These are phyloP conservation scores for Tor tambroides DNA, from an alignment of 2,113 vertebrate genomes.

Conservation along the genomic window DNA sequence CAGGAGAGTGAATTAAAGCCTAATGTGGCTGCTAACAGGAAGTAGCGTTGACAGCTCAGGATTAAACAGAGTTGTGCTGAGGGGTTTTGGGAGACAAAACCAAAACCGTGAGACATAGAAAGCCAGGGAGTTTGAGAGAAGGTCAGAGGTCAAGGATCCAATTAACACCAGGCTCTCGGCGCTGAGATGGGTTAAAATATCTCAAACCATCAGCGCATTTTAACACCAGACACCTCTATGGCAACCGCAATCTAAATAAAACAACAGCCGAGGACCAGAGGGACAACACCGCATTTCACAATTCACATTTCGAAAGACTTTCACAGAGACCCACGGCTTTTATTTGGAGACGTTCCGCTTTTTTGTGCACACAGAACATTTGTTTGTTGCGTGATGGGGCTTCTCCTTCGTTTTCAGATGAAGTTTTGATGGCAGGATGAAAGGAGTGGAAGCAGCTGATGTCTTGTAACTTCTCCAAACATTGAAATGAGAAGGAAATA, in stretches of 20 bases:
- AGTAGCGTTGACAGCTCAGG: constrained; percentile 47
- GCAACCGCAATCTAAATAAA: constrained; percentile 54
- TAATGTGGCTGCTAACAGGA: constrained; percentile 45
- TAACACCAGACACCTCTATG: constrained; percentile 45
- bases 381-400: constrained; percentile 14
- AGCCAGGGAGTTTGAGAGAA: constrained; percentile 18
- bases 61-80: constrained; percentile 8
- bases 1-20: constrained; percentile 41
- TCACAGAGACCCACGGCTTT: constrained; percentile 41
- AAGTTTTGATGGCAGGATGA: constrained; percentile 18
- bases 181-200: constrained; percentile 23
- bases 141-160: constrained; percentile 32
- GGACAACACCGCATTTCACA: constrained; percentile 45
- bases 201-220: constrained; percentile 18
- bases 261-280: constrained; percentile 34
- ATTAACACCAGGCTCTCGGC: constrained; percentile 14
- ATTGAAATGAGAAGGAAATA: constrained; percentile 30
- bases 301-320: constrained; percentile 54
- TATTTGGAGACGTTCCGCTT: constrained; percentile 52
- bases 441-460: constrained; percentile 19
- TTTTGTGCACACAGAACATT: not conserved
- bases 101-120: not conserved
- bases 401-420: constrained; percentile 11
- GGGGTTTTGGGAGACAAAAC: not conserved
- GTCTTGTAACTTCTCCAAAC: constrained; percentile 31